These are phyloP conservation scores for Megalopta genalis DNA, from an alignment of 1,140 invertebrate species.

Conservation along the genomic window DNA sequence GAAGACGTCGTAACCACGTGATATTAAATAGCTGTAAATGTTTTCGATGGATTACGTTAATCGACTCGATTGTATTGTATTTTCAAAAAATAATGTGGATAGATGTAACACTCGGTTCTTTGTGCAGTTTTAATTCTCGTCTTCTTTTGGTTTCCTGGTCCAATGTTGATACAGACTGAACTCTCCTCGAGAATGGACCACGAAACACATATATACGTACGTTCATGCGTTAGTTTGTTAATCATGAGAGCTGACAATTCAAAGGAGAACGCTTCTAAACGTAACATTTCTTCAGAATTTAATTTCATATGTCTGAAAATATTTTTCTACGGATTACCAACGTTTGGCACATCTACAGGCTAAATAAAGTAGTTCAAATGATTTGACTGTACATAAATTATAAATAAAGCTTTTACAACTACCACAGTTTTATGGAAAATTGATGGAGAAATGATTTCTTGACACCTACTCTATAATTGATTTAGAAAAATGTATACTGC, in stretches of 20 bases:
- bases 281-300: constrained; percentile 4
- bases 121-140: not conserved
- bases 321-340: constrained; percentile 4
- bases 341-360: constrained; percentile 2
- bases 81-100: not conserved
- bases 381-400: constrained; percentile 2
- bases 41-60: constrained; percentile 43
- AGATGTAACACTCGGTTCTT: not conserved
- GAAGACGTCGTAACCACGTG: constrained; percentile 17
- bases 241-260: not conserved
- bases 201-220: not conserved
- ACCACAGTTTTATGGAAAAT: not conserved
- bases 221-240: not conserved
- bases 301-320: constrained; percentile 6
- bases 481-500: no score
- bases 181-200: not conserved
- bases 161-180: not conserved
- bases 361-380: constrained; percentile 6
- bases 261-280: constrained; percentile 1
- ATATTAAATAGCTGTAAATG: constrained; percentile 45
- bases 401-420: constrained; percentile 5
- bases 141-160: constrained; percentile 6
- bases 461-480: no score
- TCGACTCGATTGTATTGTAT: constrained; percentile 30
- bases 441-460: not conserved